These are phyloP conservation scores for Aporophyla lueneburgensis DNA, from an alignment of 2,888 invertebrate species.

Conservation along the genomic window DNA sequence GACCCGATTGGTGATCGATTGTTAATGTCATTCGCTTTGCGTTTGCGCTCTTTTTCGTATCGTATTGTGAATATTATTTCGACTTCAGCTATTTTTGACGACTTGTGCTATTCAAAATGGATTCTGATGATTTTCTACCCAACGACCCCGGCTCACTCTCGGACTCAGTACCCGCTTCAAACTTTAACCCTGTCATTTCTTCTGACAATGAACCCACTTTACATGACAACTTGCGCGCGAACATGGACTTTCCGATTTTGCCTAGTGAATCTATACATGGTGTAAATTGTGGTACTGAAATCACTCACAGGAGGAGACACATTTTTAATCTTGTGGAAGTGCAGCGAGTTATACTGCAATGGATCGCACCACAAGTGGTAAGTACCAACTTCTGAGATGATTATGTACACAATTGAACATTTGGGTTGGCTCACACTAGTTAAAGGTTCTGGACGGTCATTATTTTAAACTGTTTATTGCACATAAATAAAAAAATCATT, in stretches of 20 bases:
- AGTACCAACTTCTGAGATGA: neutral
- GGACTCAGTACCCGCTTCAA: neutral
- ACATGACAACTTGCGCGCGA: neutral
- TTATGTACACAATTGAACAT: neutral
- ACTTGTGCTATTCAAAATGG: neutral
- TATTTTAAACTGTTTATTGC: neutral
- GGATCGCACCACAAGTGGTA: neutral
- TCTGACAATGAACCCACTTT: neutral
- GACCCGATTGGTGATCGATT: too few relatives aligned
- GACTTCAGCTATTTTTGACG: neutral
- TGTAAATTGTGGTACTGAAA: conserved; percentile 31
- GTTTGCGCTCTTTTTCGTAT: too few relatives aligned
- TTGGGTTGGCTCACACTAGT: neutral
- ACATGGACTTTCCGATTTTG: neutral
- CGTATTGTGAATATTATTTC: neutral
- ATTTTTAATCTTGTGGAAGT: neutral
- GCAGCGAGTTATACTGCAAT: conserved; percentile 33
- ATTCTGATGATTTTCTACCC: neutral
- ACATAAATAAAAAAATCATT: neutral
- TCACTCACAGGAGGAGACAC: neutral
- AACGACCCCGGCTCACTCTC: neutral
- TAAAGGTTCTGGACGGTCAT: too few relatives aligned
- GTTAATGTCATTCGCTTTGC: too few relatives aligned
- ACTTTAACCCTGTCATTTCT: neutral
- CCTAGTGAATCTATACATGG: neutral